These are phyloP conservation scores for Sphaeramia orbicularis DNA, from an alignment of 2,797 vertebrate species.

Conservation along the genomic window DNA sequence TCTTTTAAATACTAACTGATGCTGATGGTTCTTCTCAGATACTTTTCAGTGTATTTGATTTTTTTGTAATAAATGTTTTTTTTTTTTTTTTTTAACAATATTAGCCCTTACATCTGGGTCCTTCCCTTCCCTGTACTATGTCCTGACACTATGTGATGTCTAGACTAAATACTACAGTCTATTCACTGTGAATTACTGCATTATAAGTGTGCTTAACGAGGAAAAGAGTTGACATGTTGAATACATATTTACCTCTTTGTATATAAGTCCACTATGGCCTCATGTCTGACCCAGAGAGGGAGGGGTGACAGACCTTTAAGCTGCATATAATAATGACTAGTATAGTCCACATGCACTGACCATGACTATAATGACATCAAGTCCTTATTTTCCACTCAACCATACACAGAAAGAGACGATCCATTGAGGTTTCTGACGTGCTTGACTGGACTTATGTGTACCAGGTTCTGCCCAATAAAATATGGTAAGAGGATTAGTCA, in stretches of 20 bases:
- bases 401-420: slow-evolving; percentile 48
- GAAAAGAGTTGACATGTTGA: too few species aligned
- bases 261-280: slow-evolving; percentile 11
- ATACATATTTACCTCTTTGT: too few species aligned
- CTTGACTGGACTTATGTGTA: slow-evolving; percentile 55
- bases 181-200: neutral
- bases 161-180: too few species aligned
- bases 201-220: neutral
- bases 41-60: too few species aligned
- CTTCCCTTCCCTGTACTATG: too few species aligned
- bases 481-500: slow-evolving; percentile 70
- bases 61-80: too few species aligned
- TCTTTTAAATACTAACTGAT: too few species aligned
- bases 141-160: too few species aligned
- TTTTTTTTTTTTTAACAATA: too few species aligned
- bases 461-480: slow-evolving; percentile 68
- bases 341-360: slow-evolving; percentile 55
- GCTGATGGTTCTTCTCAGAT: too few species aligned
- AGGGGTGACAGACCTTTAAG: slow-evolving; percentile 46
- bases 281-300: slow-evolving; percentile 8
- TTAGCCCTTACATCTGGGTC: too few species aligned
- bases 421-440: slow-evolving; percentile 44
- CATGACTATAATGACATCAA: slow-evolving; percentile 62
- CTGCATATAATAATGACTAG: slow-evolving; percentile 39
- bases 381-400: slow-evolving; percentile 48